Base-by-base conservation (phyloP, 2,888 invertebrate species). In the Chloroclystis v-ata region DNA sequence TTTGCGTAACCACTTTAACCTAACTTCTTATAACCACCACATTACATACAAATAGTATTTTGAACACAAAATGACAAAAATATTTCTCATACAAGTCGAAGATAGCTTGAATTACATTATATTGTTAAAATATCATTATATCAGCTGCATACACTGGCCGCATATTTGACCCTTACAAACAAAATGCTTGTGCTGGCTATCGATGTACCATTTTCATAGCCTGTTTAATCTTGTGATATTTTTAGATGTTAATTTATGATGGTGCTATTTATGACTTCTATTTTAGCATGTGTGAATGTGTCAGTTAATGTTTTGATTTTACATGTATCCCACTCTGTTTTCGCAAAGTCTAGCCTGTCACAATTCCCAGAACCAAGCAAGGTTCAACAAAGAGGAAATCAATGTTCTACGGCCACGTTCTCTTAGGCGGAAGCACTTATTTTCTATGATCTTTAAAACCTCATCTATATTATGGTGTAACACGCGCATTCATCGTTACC, bases 11-110 rank as follows among this genome's bases (percentile, higher is more conserved):
- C 47, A 29, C 42, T 49, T 48, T 54, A 53, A 32, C 42, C 52
- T 57, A 57, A 51, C 51, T 51, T 47, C 42, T 47, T 37, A 42
- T 44, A 43, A 46, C 30, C 44, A 53, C 40, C 40, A 48, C 44
- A 39, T 39, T 49, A 37, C 26, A 40, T 29, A 37, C 26, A 40
- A 29, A 41, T 49, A 49, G 38, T 40, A 44, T 28, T 26, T 28
- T 20, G 13, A 43, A 28, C 28, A 39, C 16, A 43, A 43, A 43
- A 35, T 12, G 24, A 37, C 37, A 37, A 37, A 24, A 6, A 37
- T 26, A 25, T 37, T 37, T 26, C 37, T 25, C n/a, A 9, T 20
- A 35, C 16, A 33, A 35, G 35, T 35, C 35, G 11, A 35, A 35
- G 20, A 20, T 35, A 10, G 20, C 13, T 39, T 39, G 11, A 38